Base-by-base conservation (phyloP, 2,113 vertebrate genomes). In the Motacilla tschutschensis region DNA sequence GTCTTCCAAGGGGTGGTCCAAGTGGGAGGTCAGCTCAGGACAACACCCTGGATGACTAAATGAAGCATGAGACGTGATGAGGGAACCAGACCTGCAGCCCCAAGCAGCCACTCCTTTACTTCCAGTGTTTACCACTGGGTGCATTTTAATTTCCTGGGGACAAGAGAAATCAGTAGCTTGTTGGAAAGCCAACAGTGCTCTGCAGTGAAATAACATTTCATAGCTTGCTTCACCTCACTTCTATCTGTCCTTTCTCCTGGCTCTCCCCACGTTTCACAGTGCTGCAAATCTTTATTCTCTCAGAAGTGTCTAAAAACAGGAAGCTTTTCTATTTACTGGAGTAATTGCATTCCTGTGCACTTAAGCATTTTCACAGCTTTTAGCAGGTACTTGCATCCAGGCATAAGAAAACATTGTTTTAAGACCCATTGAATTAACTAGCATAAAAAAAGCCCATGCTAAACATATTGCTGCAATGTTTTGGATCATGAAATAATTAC, bases 301-400 rank as follows among this genome's bases (percentile, higher is more conserved):
- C 55, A 28, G 6, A 80, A 64, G 40, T 17, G 38, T 40, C 63
- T 84, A 38, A 88, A 78, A 81, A 2, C 65, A 79, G 48, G 71
- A 86, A 86, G 59, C 29, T 80, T 65, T 63, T 69, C 50, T 69
- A 5, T 54, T 65, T 62, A 53, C 63, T 35, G 21, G 50, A 81
- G 50, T 29, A 54, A 76, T 31, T 40, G 43, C 33, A 69, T 47
- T 87, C 67, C 65, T 75, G 59, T 28, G 26, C 50, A 83, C 65
- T 87, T 80, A 53, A 83, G 46, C 62, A 24, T 81, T 80, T 87
- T 80, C 74, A 72, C 74, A 86, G 74, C 66, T 85, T 76, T 79
- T 10, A 83, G 38, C 35, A 87, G 38, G 21, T 36, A 67, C 73
- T 75, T 65, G 40, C 21, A 66, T 21, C 41, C 48, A 85, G 35